Base-by-base conservation (phyloP, 37 sponge, comb jelly and placozoan genomes). In the Hormiphora californensis region DNA sequence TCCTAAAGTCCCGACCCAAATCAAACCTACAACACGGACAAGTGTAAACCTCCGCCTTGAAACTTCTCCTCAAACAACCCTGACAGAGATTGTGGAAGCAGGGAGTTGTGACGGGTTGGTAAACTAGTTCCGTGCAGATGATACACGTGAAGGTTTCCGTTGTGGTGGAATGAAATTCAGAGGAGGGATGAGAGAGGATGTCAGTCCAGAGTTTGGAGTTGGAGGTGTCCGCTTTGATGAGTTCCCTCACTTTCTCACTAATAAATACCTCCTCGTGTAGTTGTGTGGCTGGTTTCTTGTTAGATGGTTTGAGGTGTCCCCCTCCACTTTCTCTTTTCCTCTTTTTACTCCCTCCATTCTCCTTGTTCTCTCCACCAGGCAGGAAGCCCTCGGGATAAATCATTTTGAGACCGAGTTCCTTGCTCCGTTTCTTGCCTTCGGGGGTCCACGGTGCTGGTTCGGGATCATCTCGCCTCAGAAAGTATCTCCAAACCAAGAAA, bases 341-440 rank as follows among this genome's bases (percentile, higher is more conserved):
- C 87, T 90, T 88, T 54, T 55, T 55, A 40, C 57, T 35, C 53
- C 28, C 28, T 1, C 49, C 32, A 55, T 54, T 69, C 36, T 69
- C n/a, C 67, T 85, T 65, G 54, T 85, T 88, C 28, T 81, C 90
- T 85, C 90, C 88, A 4, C 89, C 34, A 40, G 91, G 93, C 21
- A 92, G 87, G 88, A 90, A 95, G 8, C 95, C 95, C 39, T 95
- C 95, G 68, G 95, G 95, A 46, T 93, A 95, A 90, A 92, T 55
- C 89, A 95, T 85, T 7, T 86, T 87, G 22, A 95, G 90, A 1
- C 92, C 92, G 4, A 92, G 85, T 39, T 90, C 92, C 90, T 92
- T 89, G 39, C 78, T 31, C 85, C 62, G 39, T 41, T 88, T 90
- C 85, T 92, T 89, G 0, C 95, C 95, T 30, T 91, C 93, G 22